Conservation (phyloP, 2,888 invertebrate species). For the Tipula vernalis region DNA sequence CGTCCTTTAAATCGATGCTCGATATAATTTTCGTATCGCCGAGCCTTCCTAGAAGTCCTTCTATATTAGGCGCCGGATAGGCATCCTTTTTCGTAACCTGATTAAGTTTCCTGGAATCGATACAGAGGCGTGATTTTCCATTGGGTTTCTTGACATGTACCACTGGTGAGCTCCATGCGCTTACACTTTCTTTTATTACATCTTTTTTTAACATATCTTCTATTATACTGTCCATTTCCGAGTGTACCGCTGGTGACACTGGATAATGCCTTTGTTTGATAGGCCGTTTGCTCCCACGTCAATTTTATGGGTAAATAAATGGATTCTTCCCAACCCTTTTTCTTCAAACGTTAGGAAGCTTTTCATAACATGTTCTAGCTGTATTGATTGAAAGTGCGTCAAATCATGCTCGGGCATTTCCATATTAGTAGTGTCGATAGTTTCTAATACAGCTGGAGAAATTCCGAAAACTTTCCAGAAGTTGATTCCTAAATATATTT, state of each 20-base stretch:
- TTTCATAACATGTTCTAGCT: neutral
- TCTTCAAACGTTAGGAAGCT: neutral
- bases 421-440: neutral
- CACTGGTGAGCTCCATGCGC: no score
- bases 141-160: no score
- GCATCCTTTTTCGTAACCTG: neutral
- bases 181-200: slow-evolving; percentile 17
- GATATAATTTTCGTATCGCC: slow-evolving; percentile 20
- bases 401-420: neutral
- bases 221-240: slow-evolving; percentile 20
- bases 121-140: no score
- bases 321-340: no score
- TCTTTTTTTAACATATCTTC: slow-evolving; percentile 23
- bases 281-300: no score
- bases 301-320: no score
- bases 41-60: slow-evolving; percentile 9
- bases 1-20: neutral
- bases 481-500: slow-evolving; percentile 14
- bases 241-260: slow-evolving; percentile 17
- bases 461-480: slow-evolving; percentile 14
- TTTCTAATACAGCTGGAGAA: neutral
- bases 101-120: no score
- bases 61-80: slow-evolving; percentile 11
- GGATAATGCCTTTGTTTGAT: no score
- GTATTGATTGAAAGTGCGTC: neutral